These are phyloP conservation scores for Podarcis siculus DNA, from an alignment of 2,797 vertebrate genomes.

Conservation along the genomic window DNA sequence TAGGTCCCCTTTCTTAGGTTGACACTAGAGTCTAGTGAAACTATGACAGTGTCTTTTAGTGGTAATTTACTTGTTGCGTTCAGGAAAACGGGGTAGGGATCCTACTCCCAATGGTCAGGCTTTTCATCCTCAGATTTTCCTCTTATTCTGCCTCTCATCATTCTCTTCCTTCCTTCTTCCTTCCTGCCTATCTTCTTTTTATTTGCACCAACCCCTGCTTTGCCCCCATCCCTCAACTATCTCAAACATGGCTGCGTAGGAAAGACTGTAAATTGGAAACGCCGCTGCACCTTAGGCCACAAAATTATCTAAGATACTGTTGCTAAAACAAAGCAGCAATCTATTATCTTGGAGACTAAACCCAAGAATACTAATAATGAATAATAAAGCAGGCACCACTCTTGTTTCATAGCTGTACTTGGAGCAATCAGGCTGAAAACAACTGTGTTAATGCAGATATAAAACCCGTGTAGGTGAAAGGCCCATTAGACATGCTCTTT, in stretches of 20 bases:
- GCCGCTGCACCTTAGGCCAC: not conserved
- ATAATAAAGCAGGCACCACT: not conserved
- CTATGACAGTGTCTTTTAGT: not conserved
- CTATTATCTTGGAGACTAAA: not conserved
- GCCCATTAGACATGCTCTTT: not conserved
- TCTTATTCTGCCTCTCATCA: not conserved
- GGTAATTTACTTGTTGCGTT: not conserved
- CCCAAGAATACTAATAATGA: constrained; percentile 20
- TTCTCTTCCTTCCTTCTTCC: too few species aligned
- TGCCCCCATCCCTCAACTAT: not conserved
- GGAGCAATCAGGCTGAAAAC: not conserved
- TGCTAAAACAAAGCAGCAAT: not conserved
- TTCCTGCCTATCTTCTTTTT: not conserved
- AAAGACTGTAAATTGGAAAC: not conserved
- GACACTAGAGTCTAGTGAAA: not conserved
- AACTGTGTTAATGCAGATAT: constrained; percentile 29
- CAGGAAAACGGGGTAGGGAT: not conserved
- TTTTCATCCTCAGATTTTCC: not conserved
- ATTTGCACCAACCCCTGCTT: not conserved
- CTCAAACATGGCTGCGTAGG: not conserved
- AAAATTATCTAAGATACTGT: not conserved
- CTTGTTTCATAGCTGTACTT: not conserved
- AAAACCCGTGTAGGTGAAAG: constrained; percentile 8
- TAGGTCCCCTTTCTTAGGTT: not conserved
- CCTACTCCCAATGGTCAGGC: too few species aligned